These are phyloP conservation scores for Holothuria leucospilota DNA, from an alignment of 53 echinoderm and acorn worm species.

Conservation along the genomic window DNA sequence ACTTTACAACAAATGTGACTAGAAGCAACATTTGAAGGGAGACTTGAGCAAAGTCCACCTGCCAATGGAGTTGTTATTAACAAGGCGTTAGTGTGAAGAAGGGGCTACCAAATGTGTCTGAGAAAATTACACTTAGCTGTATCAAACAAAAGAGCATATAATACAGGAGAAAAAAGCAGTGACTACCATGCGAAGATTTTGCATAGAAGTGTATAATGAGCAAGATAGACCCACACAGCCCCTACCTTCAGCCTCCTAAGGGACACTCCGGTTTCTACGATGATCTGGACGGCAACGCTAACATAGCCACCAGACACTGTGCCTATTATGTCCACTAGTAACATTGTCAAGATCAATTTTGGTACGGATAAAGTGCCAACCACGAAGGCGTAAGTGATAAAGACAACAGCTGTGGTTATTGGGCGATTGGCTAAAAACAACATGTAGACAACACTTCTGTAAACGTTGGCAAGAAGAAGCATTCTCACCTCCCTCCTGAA, in stretches of 20 bases:
- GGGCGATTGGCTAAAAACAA: slow-evolving; percentile 32
- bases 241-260: slow-evolving; percentile 40
- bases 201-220: neutral
- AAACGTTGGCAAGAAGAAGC: slow-evolving; percentile 32
- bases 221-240: neutral
- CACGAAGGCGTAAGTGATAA: slow-evolving; percentile 25
- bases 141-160: too few species aligned
- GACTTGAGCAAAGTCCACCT: too few species aligned
- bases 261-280: slow-evolving; percentile 20
- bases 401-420: slow-evolving; percentile 29
- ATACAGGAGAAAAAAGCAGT: neutral
- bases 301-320: slow-evolving; percentile 34
- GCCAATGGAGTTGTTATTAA: too few species aligned
- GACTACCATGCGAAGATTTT: slow-evolving; percentile 1
- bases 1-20: too few species aligned
- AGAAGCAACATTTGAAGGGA: too few species aligned
- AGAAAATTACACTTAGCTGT: too few species aligned
- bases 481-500: slow-evolving; percentile 32
- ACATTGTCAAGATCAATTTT: slow-evolving; percentile 16
- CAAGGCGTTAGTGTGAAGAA: too few species aligned
- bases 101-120: too few species aligned
- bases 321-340: slow-evolving; percentile 39
- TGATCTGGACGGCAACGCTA: slow-evolving; percentile 27
- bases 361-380: slow-evolving; percentile 18
- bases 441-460: slow-evolving; percentile 34